Percentiles rank a stretch among this genome's conserved stretches.
phyloP scores from a whole-genome alignment of 2,113 vertebrate species.

The Eleginops maclovinus region DNA sequence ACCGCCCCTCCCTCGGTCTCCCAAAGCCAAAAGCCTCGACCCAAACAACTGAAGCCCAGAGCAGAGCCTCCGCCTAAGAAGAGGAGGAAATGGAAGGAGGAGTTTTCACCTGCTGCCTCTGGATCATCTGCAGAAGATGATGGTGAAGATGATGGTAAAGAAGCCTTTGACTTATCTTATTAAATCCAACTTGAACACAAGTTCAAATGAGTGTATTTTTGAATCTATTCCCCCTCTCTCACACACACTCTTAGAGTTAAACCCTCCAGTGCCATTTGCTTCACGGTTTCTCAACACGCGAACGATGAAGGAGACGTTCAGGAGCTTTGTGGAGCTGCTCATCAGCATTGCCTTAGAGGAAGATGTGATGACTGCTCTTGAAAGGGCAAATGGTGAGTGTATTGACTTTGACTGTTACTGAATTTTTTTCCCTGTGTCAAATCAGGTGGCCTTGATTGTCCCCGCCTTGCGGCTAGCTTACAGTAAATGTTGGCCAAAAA shows the following conservation, averaged over 20 bases:
- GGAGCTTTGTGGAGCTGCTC: conserved; percentile 95
- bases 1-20: conserved; percentile 72
- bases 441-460: too few relatives aligned
- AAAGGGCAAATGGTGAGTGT: conserved; percentile 91
- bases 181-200: not conserved
- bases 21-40: conserved; percentile 88
- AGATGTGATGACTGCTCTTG: conserved; percentile 91
- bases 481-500: not conserved
- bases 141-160: conserved; percentile 90
- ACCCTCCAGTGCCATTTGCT: conserved; percentile 87
- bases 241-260: conserved; percentile 82
- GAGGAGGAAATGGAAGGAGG: conserved; percentile 97
- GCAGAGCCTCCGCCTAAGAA: conserved; percentile 98
- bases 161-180: not conserved
- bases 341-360: conserved; percentile 93
- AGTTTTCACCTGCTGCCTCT: conserved; percentile 88
- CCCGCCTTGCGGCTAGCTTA: not conserved
- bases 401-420: not conserved
- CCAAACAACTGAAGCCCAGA: conserved; percentile 91
- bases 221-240: not conserved
- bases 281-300: conserved; percentile 94
- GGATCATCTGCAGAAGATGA: conserved; percentile 91
- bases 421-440: not conserved
- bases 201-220: not conserved
- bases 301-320: conserved; percentile 98